These are phyloP conservation scores for Tokudaia tokunoshimensis DNA, from an alignment of 2,797 vertebrate genomes.

Conservation along the genomic window DNA sequence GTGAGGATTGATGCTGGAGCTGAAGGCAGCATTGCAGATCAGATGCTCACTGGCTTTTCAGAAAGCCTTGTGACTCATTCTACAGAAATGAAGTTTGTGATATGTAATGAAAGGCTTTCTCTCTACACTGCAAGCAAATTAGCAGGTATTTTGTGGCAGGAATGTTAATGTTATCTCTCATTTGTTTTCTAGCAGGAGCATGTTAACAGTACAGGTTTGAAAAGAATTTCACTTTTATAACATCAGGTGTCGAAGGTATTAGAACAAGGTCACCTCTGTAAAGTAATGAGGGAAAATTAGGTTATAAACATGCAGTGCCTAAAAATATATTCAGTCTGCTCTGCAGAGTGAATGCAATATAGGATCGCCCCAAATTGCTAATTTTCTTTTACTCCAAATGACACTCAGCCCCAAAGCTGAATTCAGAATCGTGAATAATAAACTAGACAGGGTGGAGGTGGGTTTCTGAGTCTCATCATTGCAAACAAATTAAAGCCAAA, in stretches of 20 bases:
- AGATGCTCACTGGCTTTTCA: slow-evolving; percentile 88
- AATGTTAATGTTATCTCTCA: slow-evolving; percentile 88
- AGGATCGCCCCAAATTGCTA: slow-evolving; percentile 78
- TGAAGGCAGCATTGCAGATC: slow-evolving; percentile 86
- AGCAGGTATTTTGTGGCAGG: slow-evolving; percentile 87
- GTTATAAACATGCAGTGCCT: slow-evolving; percentile 87
- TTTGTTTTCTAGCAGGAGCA: slow-evolving; percentile 87
- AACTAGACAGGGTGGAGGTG: slow-evolving; percentile 57
- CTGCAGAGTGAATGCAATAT: slow-evolving; percentile 82
- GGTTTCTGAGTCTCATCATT: slow-evolving; percentile 24
- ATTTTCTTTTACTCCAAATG: slow-evolving; percentile 83
- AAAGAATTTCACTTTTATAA: slow-evolving; percentile 87
- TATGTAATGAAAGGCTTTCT: slow-evolving; percentile 90
- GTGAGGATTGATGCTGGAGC: slow-evolving; percentile 86
- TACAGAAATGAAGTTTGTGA: slow-evolving; percentile 90
- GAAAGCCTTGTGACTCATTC: slow-evolving; percentile 87
- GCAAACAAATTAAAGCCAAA: slow-evolving; percentile 66
- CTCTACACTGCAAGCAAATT: slow-evolving; percentile 89
- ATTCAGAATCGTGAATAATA: slow-evolving; percentile 81
- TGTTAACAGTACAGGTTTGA: slow-evolving; percentile 86
- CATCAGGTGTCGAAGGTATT: slow-evolving; percentile 86
- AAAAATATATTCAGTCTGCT: slow-evolving; percentile 87
- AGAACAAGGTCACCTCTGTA: slow-evolving; percentile 89
- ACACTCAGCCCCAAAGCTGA: slow-evolving; percentile 68
- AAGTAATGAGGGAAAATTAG: slow-evolving; percentile 87